These are phyloP conservation scores for Drosophila hamatofila DNA, from an alignment of 2,888 invertebrate genomes.

Conservation along the genomic window DNA sequence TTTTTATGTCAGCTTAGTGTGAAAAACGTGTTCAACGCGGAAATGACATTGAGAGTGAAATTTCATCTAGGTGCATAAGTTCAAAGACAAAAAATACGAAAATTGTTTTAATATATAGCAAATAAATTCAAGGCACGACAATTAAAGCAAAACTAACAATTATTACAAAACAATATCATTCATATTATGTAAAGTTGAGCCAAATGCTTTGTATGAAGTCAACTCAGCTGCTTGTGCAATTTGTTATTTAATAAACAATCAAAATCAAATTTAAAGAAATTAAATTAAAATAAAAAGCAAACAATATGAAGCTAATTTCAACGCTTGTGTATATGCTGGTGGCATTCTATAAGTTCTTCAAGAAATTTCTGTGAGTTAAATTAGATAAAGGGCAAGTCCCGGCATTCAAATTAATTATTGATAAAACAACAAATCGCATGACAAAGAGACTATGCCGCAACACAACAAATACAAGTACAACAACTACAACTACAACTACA, in stretches of 20 bases:
- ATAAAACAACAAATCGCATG: slow-evolving; percentile 47
- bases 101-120: not conserved
- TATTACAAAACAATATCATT: too few species aligned
- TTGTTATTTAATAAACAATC: not conserved
- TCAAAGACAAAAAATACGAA: slow-evolving; percentile 1
- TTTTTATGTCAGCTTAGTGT: slow-evolving; percentile 63
- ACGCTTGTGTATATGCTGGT: slow-evolving; percentile 68
- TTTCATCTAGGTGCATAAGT: slow-evolving; percentile 37
- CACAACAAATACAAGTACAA: slow-evolving; percentile 2
- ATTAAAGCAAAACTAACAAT: slow-evolving; percentile 6
- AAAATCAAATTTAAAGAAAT: not conserved
- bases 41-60: slow-evolving; percentile 80
- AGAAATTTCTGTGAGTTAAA: slow-evolving; percentile 70
- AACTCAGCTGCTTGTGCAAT: slow-evolving; percentile 14
- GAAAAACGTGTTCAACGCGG: slow-evolving; percentile 78
- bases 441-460: slow-evolving; percentile 1
- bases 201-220: slow-evolving; percentile 2
- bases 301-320: slow-evolving; percentile 70
- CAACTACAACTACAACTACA: slow-evolving; percentile 2
- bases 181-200: slow-evolving; percentile 21
- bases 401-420: slow-evolving; percentile 38
- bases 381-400: not conserved
- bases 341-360: slow-evolving; percentile 71
- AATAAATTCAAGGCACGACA: not conserved
- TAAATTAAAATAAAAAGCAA: not conserved